Evolutionary conservation across 92 coral and sea anemone species (phyloP), one percentile per base, ranked within the genome.

Genomic region (Phymanthus crucifer): DNA sequence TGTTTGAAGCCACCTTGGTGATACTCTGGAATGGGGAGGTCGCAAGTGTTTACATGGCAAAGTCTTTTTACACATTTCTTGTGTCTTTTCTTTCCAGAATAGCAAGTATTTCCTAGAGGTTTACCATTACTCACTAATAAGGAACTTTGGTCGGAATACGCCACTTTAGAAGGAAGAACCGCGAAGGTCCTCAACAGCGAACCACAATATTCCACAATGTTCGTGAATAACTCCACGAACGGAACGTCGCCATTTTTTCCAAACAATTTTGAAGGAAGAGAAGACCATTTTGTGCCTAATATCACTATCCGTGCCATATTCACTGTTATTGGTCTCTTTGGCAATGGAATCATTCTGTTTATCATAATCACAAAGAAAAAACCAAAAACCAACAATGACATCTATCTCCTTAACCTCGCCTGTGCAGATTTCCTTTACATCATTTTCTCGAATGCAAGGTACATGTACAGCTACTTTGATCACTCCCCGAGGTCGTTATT

Each of bases 361-460:
- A 45, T 78, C 18, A 67, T 78, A 21, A 1, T 11, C 4, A 65
- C 17, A 8, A 78, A 78, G 34, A 65, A 66, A 19, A 72, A 26
- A 6, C 78, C 8, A 8, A 35, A 32, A 36, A 35, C 83, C 1
- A 66, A 67, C 75, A 67, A 78, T 24, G 83, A 78, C 83, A 24
- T 78, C 3, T 78, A 66, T 31, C 40, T 78, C 6, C 14, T 78
- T 6, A 58, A 32, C 75, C 83, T 78, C 14, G 83, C 83, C 29
- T 66, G 75, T 46, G 83, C 83, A 1, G 83, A 78, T 45, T 68
- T 78, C 14, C 33, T 78, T 16, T 40, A 78, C 40, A 78, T 78
- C 38, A 7, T 10, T n/a, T 35, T 36, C 11, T 23, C 45, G 6
- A 40, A 45, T 36, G 54, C 21, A 17, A 29, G 21, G 17, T 66